Conservation (phyloP, 2,797 vertebrate species). For the Enteromius anoplus region DNA sequence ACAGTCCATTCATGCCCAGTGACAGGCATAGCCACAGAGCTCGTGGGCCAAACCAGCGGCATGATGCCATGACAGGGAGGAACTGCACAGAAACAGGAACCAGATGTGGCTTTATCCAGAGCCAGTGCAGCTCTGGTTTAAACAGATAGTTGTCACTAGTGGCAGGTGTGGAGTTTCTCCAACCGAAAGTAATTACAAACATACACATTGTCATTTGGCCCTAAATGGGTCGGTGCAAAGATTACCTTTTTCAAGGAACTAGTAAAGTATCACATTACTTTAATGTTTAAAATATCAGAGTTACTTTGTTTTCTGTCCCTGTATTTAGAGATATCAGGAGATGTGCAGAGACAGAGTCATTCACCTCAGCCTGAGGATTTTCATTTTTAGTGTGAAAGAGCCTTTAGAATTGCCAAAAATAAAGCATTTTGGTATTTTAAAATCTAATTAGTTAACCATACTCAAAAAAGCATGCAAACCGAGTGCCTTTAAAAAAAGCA, state of each 20-base stretch:
- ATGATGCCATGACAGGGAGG: conserved; percentile 29
- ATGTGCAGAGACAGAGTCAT: not conserved
- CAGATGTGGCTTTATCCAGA: conserved; percentile 38
- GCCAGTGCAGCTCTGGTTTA: not conserved
- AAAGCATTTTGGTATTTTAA: not conserved
- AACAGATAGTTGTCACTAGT: not conserved
- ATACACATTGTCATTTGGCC: not conserved
- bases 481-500: too few relatives aligned
- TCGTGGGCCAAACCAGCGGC: conserved; percentile 42
- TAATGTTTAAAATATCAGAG: not conserved
- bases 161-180: not conserved
- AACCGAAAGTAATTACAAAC: not conserved
- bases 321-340: not conserved
- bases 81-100: not conserved
- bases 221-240: not conserved
- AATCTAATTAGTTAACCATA: too few relatives aligned
- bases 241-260: not conserved
- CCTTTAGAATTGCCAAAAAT: not conserved
- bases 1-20: conserved; percentile 39
- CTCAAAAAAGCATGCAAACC: too few relatives aligned
- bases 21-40: conserved; percentile 27
- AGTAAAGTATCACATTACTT: not conserved
- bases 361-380: not conserved
- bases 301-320: not conserved
- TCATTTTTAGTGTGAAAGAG: not conserved